phyloP scores from a whole-genome alignment of 2,113 vertebrate genomes.

The Hyperoodon ampullatus region DNA sequence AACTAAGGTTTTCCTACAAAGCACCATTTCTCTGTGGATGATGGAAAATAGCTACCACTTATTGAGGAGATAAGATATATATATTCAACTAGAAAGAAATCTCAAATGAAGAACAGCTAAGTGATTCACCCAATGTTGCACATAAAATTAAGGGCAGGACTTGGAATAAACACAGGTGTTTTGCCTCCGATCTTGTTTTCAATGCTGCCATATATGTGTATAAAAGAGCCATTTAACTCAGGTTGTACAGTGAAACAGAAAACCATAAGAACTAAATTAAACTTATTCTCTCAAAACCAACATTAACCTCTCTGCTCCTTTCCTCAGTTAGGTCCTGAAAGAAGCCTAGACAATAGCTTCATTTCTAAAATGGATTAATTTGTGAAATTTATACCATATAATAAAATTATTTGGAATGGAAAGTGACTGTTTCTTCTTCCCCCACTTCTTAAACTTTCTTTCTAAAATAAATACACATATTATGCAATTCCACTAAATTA shows the following conservation, averaged over 20 bases:
- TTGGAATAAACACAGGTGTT: not conserved
- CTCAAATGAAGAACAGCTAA: not conserved
- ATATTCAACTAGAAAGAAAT: not conserved
- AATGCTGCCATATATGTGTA: not conserved
- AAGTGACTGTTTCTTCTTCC: not conserved
- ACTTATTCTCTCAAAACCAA: not conserved
- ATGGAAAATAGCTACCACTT: not conserved
- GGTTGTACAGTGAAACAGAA: not conserved
- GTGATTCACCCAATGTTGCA: not conserved
- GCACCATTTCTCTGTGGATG: not conserved
- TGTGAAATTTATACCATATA: not conserved
- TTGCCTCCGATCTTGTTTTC: not conserved
- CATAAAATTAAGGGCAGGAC: slow-evolving; percentile 44
- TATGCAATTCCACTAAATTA: not conserved
- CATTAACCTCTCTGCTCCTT: not conserved
- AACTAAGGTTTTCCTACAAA: not conserved
- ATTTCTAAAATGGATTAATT: slow-evolving; percentile 47
- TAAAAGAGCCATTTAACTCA: not conserved
- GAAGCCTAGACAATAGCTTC: not conserved
- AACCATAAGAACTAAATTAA: slow-evolving; percentile 25
- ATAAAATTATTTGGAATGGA: not conserved
- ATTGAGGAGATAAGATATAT: not conserved
- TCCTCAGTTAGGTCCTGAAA: not conserved
- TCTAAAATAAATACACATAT: slow-evolving; percentile 37
- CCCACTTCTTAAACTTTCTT: not conserved